Percentiles rank a stretch among this genome's conserved stretches.
Evolutionary conservation across 2,113 vertebrate genomes (phyloP).

Genomic region (Triplophysa dalaica): DNA sequence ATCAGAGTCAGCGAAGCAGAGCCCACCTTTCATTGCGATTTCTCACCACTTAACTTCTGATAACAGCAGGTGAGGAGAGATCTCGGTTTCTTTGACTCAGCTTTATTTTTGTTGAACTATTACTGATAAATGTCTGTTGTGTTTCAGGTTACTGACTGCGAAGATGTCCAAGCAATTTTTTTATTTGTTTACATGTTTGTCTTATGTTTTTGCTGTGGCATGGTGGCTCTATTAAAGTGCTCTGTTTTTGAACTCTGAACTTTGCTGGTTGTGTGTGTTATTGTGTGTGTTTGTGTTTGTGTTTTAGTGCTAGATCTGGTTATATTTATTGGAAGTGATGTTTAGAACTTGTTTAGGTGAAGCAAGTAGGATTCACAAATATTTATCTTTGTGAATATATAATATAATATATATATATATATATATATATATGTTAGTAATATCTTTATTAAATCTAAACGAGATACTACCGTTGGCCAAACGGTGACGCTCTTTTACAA

Average conservation of each 20-base stretch:
- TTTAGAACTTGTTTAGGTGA: not conserved
- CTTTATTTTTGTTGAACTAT: too few species aligned
- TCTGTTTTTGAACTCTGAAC: slow-evolving; percentile 37
- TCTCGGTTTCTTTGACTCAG: too few species aligned
- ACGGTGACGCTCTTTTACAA: slow-evolving; percentile 49
- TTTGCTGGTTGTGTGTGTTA: not conserved
- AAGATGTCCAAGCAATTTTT: slow-evolving; percentile 8
- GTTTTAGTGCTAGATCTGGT: too few species aligned
- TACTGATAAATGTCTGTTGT: slow-evolving; percentile 26
- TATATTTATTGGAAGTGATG: too few species aligned
- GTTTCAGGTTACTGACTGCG: slow-evolving; percentile 38
- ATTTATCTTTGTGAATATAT: too few species aligned
- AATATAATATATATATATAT: too few species aligned
- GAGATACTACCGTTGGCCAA: slow-evolving; percentile 33
- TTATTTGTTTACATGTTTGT: slow-evolving; percentile 36
- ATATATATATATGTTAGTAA: too few species aligned
- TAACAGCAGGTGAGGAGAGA: slow-evolving; percentile 17
- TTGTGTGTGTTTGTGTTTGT: not conserved
- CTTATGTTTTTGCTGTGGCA: slow-evolving; percentile 9
- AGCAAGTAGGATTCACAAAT: not conserved
- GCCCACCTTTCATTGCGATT: slow-evolving; percentile 70
- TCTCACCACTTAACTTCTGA: slow-evolving; percentile 77
- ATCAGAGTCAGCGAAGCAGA: slow-evolving; percentile 43
- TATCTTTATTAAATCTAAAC: not conserved
- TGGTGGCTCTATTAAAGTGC: slow-evolving; percentile 33